Evolutionary conservation across 2,888 invertebrate genomes (phyloP).

Genomic region (Lasioglossum leucozonium): DNA sequence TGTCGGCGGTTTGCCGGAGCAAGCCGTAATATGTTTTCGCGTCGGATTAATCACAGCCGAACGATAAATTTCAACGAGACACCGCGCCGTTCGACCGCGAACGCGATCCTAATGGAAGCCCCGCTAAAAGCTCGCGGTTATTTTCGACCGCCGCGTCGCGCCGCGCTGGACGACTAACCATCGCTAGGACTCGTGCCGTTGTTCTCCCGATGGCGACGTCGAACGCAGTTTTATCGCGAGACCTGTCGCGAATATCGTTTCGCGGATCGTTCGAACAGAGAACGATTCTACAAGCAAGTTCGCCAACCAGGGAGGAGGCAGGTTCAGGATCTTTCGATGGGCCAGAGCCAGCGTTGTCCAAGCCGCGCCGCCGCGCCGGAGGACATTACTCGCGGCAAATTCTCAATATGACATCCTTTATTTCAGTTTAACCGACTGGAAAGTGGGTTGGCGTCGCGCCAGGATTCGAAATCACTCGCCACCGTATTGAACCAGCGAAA

Average conservation of each 20-base stretch:
- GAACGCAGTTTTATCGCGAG: conserved; percentile 58
- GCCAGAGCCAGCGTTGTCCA: background rate
- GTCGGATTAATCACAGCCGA: conserved; percentile 58
- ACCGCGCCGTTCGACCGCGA: conserved; percentile 45
- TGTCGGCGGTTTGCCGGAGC: conserved; percentile 34
- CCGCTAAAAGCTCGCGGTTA: conserved; percentile 59
- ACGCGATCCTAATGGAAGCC: conserved; percentile 57
- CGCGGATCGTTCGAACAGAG: too few relatives aligned
- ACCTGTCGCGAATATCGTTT: background rate
- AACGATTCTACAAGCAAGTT: background rate
- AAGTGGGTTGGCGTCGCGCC: conserved; percentile 75
- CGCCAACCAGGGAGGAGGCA: background rate
- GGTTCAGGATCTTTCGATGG: background rate
- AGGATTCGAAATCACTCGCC: conserved; percentile 77
- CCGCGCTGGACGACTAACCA: conserved; percentile 43
- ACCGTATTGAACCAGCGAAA: conserved; percentile 78
- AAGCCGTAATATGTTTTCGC: conserved; percentile 45
- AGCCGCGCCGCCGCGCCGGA: background rate
- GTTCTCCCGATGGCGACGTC: conserved; percentile 42
- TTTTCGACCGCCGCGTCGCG: conserved; percentile 56
- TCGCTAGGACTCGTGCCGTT: conserved; percentile 43
- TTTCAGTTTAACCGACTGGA: conserved; percentile 79
- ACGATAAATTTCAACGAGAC: conserved; percentile 63
- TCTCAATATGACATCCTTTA: conserved; percentile 78
- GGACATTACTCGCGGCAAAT: conserved; percentile 72